Evolutionary conservation across 2,888 invertebrate genomes (phyloP), one percentile per base, ranked within the genome.

Genomic region (Andrena bicolor): DNA sequence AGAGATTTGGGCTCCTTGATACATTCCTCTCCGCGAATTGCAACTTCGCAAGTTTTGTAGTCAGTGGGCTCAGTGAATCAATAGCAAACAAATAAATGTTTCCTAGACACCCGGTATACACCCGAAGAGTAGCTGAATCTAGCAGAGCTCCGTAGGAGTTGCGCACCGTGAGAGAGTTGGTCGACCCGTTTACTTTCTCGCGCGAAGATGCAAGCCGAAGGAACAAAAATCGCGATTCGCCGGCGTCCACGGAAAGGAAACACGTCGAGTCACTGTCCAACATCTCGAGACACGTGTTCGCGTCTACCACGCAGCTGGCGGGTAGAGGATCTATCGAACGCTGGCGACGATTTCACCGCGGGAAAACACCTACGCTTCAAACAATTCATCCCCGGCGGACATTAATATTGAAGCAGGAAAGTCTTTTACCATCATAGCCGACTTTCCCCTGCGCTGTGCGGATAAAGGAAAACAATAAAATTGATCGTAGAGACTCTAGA

Each of bases 81-180:
- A 41, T 13, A 13, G 1, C 13, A 0, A 41, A 41, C 30, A n/a
- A 32, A 13, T 20, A 49, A 73, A 65, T 53, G 51, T 32, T 65
- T 49, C 71, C 7, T 26, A 51, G 32, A 41, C 60, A 30, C 65
- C 26, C 30, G 28, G 61, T 48, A 53, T 56, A 49, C n/a, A 53
- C 20, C n/a, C 26, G 26, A 58, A 65, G 73, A 32, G 16, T 28
- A 16, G 56, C 63, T 30, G 41, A 66, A 56, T 51, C 35, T 51
- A 71, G 20, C 61, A 70, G 69, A 71, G 41, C 56, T 28, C 71
- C 49, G 78, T 75, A 71, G 65, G 76, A 76, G 70, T 85, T 64
- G 73, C 75, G 69, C 64, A 74, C 87, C 85, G 86, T 88, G 86
- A 87, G 85, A 87, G 85, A 85, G 80, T 87, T 72, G 80, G 64